phyloP scores from a whole-genome alignment of 2,888 invertebrate species.

The Suillia variegata region DNA sequence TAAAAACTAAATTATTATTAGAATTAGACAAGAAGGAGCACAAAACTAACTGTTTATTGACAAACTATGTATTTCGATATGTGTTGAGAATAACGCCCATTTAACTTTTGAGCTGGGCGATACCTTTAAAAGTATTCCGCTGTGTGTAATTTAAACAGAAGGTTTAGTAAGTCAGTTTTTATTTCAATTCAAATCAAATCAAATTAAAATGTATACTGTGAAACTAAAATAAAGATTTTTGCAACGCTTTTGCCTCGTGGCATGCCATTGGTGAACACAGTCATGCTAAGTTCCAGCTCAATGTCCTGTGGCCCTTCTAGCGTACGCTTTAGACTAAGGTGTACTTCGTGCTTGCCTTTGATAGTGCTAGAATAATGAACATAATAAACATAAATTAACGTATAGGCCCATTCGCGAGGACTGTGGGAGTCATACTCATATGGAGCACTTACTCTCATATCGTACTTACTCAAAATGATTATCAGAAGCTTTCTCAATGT shows the following conservation, averaged over 20 bases:
- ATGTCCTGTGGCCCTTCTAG: conserved; percentile 90
- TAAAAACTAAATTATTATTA: too few species aligned
- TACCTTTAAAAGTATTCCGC: too few species aligned
- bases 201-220: conserved; percentile 78
- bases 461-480: conserved; percentile 66
- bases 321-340: conserved; percentile 74
- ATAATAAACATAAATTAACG: too few species aligned
- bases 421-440: too few species aligned
- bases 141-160: not conserved
- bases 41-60: too few species aligned
- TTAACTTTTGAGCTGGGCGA: too few species aligned
- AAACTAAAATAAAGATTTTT: conserved; percentile 83
- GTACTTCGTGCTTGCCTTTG: conserved; percentile 71
- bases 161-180: not conserved
- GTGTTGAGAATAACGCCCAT: too few species aligned
- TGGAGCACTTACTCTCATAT: not conserved
- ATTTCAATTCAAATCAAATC: not conserved
- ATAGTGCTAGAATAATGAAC: conserved; percentile 60
- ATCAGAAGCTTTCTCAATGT: conserved; percentile 66
- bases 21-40: too few species aligned
- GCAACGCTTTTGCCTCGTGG: conserved; percentile 85
- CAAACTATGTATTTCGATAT: too few species aligned
- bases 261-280: conserved; percentile 73
- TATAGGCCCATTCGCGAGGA: not conserved
- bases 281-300: conserved; percentile 85